Base-by-base conservation (phyloP, 2,888 invertebrate species). In the Cenopis cana region DNA sequence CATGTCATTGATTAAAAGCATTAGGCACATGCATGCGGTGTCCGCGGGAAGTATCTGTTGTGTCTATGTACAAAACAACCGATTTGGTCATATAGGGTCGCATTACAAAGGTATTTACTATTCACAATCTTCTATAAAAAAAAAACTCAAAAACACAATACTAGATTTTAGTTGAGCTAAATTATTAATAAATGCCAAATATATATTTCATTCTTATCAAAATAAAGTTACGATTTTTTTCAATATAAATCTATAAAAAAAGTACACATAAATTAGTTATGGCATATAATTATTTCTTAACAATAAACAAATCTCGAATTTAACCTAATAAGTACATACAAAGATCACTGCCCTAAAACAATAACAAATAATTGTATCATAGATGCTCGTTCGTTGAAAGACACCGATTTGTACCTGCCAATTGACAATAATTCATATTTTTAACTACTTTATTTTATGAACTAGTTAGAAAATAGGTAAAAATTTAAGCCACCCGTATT, bases 201-300 rank as follows among this genome's bases (percentile, higher is more conserved):
- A 85, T 84, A 83, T 79, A 76, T 68, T 72, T 72, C 41, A 74
- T 74, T 76, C 76, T 76, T 74, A 75, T 73, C 82, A 81, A 81
- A 76, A 80, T 79, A 83, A 84, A 81, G 78, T 76, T 79, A 82
- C 78, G 80, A 79, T 72, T 72, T 81, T 82, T 82, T 81, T 81
- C 80, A 82, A 82, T 84, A 89, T 88, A 89, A 86, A 85, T 79
- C 84, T 88, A 86, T 84, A 87, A 89, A 89, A n/a, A 55, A 87
- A 84, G 76, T 85, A 86, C 79, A 80, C 85, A 89, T 90, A 91
- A 90, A 91, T 92, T 91, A 91, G 89, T 90, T 92, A 92, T 92
- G 92, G 92, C 92, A 91, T 92, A 89, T 89, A 89, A 89, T 87
- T 86, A 88, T 83, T 83, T 82, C 86, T 89, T 85, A 85, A 85